Percentiles rank a stretch among this genome's conserved stretches.
These are phyloP conservation scores for Ostrea denselamellosa DNA, from an alignment of 1,140 invertebrate genomes.

Conservation along the genomic window DNA sequence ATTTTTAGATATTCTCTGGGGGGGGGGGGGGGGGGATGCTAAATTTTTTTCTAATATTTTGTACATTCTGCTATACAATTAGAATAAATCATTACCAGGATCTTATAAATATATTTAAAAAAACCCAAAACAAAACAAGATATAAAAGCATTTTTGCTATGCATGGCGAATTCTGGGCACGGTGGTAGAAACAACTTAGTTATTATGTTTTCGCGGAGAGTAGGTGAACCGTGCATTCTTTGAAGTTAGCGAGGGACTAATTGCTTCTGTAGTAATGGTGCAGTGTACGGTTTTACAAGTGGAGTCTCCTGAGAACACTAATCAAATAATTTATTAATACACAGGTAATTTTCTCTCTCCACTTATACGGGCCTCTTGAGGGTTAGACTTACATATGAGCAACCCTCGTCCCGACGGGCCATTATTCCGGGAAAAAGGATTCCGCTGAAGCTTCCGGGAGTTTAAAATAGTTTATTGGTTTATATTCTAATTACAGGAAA, in stretches of 20 bases:
- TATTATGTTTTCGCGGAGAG: neutral
- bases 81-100: no score
- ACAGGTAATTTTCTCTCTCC: constrained; percentile 35
- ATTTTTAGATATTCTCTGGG: no score
- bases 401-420: neutral
- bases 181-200: no score
- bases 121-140: no score
- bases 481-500: no score
- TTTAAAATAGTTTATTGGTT: no score
- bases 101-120: no score
- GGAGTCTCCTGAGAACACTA: neutral
- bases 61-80: no score
- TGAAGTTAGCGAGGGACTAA: neutral
- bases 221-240: neutral
- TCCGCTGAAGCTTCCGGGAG: neutral
- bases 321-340: constrained; percentile 34
- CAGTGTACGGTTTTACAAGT: constrained; percentile 2
- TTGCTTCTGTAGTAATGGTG: constrained; percentile 8
- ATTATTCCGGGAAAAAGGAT: neutral
- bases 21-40: no score
- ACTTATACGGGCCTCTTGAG: constrained; percentile 7
- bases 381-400: neutral
- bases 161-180: no score
- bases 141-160: no score
- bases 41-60: no score